Conservation (phyloP, 2,797 vertebrate species). For the Alfaro cultratus region DNA sequence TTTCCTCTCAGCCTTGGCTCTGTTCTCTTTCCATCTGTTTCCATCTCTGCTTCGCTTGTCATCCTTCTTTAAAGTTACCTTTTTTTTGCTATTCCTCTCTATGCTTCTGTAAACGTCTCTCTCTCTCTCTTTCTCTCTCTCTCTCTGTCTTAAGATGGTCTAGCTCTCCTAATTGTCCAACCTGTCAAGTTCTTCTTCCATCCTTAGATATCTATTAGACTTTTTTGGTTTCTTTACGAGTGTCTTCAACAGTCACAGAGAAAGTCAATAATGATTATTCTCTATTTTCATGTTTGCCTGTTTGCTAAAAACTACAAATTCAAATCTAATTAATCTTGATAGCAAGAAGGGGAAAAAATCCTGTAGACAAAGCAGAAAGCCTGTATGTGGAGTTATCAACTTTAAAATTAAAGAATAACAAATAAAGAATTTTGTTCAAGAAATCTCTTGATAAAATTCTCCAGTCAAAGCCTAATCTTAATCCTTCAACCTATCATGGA, state of each 20-base stretch:
- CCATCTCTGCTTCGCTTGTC: slow-evolving; percentile 7
- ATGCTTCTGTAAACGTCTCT: slow-evolving; percentile 12
- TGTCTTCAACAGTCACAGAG: not conserved
- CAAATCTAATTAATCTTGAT: not conserved
- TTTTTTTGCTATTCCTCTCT: slow-evolving; percentile 5
- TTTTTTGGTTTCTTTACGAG: not conserved
- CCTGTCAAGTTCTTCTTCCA: not conserved
- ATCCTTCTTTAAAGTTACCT: slow-evolving; percentile 9
- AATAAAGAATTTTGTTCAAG: not conserved
- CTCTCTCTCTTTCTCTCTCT: too few relatives aligned
- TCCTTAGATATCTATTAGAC: not conserved
- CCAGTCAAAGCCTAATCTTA: not conserved
- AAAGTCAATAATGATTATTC: not conserved
- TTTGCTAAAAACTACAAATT: not conserved
- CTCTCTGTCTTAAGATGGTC: not conserved
- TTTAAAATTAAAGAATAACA: not conserved
- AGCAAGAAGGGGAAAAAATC: not conserved
- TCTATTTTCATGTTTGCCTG: not conserved
- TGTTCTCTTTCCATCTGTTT: slow-evolving; percentile 34
- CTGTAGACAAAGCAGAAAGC: not conserved
- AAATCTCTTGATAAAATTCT: not conserved
- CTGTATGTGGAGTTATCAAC: not conserved
- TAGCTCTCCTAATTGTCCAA: not conserved
- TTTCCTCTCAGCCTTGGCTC: slow-evolving; percentile 22
- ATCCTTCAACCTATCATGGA: not conserved